Percentiles rank a stretch among this genome's conserved stretches.
These are phyloP conservation scores for Acipenser ruthenus DNA, from an alignment of 2,797 vertebrate genomes.

Conservation along the genomic window DNA sequence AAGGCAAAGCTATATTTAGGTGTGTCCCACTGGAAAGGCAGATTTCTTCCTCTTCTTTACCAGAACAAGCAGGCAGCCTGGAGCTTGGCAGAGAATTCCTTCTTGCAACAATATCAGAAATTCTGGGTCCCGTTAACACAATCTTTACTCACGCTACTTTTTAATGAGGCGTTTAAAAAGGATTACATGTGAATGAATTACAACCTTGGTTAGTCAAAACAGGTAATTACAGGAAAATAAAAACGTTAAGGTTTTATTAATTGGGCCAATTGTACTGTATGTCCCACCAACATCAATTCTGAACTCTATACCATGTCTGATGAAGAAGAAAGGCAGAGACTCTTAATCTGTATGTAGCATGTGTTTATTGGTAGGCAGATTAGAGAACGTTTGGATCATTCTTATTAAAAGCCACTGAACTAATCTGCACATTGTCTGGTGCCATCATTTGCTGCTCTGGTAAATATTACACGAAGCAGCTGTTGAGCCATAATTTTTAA, in stretches of 20 bases:
- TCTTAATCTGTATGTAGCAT: slow-evolving; percentile 33
- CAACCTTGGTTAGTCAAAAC: too few relatives aligned
- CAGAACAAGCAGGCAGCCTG: too few relatives aligned
- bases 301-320: slow-evolving; percentile 38
- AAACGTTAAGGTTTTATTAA: too few relatives aligned
- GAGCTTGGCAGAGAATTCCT: too few relatives aligned
- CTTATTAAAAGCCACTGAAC: slow-evolving; percentile 2
- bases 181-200: too few relatives aligned
- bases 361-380: slow-evolving; percentile 40
- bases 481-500: not conserved
- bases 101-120: too few relatives aligned
- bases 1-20: not conserved
- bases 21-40: not conserved
- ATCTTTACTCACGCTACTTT: too few relatives aligned
- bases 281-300: not conserved
- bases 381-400: slow-evolving; percentile 14
- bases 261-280: too few relatives aligned
- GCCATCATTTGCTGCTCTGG: not conserved
- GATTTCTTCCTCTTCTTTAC: not conserved
- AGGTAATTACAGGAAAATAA: too few relatives aligned
- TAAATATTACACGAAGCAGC: not conserved
- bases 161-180: too few relatives aligned
- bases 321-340: slow-evolving; percentile 46
- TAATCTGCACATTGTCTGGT: not conserved
- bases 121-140: too few relatives aligned